Conservation (phyloP, 2,888 invertebrate genomes). For the Pheosia gnoma region DNA sequence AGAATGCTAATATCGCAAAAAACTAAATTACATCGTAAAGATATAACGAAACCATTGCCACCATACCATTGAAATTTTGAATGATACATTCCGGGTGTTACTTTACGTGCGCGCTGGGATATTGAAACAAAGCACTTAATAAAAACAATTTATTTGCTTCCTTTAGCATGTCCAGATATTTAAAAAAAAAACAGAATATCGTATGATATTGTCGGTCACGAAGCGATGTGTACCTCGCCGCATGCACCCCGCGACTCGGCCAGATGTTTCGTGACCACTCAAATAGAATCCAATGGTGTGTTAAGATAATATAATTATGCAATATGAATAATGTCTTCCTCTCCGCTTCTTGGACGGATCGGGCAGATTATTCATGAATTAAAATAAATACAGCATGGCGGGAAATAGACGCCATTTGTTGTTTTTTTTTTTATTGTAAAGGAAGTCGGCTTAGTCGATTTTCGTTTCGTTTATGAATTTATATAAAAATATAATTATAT, state of each 20-base stretch:
- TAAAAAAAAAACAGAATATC: conserved; percentile 12
- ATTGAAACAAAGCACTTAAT: conserved; percentile 42
- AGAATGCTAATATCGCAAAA: no score
- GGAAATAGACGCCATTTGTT: conserved; percentile 14
- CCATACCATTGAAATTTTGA: no score
- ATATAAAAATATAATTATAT: conserved; percentile 62
- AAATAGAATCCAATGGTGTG: conserved; percentile 11
- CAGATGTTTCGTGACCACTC: conserved; percentile 50
- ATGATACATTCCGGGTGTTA: no score
- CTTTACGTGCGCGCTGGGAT: background rate
- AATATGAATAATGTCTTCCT: conserved; percentile 57
- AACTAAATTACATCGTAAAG: no score
- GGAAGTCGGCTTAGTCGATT: conserved; percentile 75
- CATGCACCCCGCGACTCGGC: conserved; percentile 59
- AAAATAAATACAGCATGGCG: conserved; percentile 11
- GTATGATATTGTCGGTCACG: conserved; percentile 26
- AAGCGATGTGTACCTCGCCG: conserved; percentile 55
- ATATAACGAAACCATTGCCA: no score
- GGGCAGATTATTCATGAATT: conserved; percentile 54
- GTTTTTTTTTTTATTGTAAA: conserved; percentile 40
- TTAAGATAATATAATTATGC: conserved; percentile 6
- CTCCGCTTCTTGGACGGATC: conserved; percentile 66
- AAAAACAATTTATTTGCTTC: conserved; percentile 76
- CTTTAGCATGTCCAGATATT: conserved; percentile 53
- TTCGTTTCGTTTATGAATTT: conserved; percentile 70